phyloP scores from a whole-genome alignment of 1,140 invertebrate species.

The Lucilia sericata region DNA sequence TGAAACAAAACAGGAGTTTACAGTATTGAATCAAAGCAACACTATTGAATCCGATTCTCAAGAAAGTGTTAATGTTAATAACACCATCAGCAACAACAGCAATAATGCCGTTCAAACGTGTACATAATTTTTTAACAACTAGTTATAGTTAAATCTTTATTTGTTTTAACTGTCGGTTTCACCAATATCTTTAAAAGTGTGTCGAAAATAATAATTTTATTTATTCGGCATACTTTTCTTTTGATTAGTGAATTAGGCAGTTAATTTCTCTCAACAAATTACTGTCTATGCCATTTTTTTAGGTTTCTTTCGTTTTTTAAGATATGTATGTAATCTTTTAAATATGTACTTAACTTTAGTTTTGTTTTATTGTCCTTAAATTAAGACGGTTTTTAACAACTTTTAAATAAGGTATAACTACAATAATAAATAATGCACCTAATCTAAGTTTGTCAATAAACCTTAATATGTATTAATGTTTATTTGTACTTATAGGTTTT shows the following conservation, averaged over 20 bases:
- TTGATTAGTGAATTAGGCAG: neutral
- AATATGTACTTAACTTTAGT: conserved; percentile 16
- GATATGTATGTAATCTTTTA: neutral
- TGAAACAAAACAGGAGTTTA: conserved; percentile 4
- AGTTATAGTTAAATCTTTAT: neutral
- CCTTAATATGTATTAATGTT: neutral
- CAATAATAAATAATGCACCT: too few relatives aligned
- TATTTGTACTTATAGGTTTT: conserved; percentile 27
- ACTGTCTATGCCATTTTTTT: conserved; percentile 36
- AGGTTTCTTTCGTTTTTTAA: neutral
- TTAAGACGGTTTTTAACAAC: too few relatives aligned
- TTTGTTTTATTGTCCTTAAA: too few relatives aligned
- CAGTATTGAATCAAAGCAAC: neutral
- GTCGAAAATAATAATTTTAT: too few relatives aligned
- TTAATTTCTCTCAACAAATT: neutral
- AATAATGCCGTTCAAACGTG: conserved; percentile 1
- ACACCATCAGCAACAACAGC: neutral
- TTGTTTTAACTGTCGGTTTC: too few relatives aligned
- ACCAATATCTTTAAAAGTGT: too few relatives aligned
- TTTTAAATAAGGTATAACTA: too few relatives aligned
- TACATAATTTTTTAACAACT: neutral
- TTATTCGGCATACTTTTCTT: neutral
- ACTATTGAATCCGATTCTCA: neutral
- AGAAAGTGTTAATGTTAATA: conserved; percentile 10
- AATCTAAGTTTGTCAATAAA: neutral